Percentiles rank a stretch among this genome's conserved stretches.
These are phyloP conservation scores for Protophormia terraenovae DNA, from an alignment of 2,888 invertebrate genomes.

Conservation along the genomic window DNA sequence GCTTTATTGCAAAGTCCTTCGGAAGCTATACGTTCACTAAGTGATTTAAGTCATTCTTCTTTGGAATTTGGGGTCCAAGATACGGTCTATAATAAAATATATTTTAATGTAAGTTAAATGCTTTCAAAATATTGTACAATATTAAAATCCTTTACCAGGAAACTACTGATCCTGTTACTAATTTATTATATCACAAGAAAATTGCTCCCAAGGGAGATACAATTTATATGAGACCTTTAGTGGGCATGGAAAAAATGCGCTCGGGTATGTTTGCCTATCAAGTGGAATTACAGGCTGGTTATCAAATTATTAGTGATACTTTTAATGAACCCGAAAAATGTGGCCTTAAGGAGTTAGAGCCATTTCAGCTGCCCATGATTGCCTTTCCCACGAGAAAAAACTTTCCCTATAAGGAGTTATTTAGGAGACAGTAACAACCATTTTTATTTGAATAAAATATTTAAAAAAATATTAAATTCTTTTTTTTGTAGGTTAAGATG, in stretches of 20 bases:
- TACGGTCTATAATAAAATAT: constrained; percentile 84
- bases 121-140: too few species aligned
- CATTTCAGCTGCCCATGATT: constrained; percentile 84
- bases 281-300: constrained; percentile 84
- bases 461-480: too few species aligned
- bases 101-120: constrained; percentile 82
- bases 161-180: constrained; percentile 83
- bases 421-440: constrained; percentile 80
- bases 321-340: constrained; percentile 85
- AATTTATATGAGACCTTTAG: constrained; percentile 82
- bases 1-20: constrained; percentile 85
- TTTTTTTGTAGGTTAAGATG: constrained; percentile 82
- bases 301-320: constrained; percentile 84
- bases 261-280: constrained; percentile 84
- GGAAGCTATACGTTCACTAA: constrained; percentile 83
- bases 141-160: constrained; percentile 81
- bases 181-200: constrained; percentile 83
- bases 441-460: too few species aligned
- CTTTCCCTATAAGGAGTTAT: constrained; percentile 84
- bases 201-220: constrained; percentile 83
- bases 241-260: constrained; percentile 84
- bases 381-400: constrained; percentile 83
- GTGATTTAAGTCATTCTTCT: constrained; percentile 83
- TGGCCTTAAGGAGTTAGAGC: constrained; percentile 83
- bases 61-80: constrained; percentile 84